Base-by-base conservation (phyloP, 2,797 vertebrate genomes). In the Tolypeutes matacus region DNA sequence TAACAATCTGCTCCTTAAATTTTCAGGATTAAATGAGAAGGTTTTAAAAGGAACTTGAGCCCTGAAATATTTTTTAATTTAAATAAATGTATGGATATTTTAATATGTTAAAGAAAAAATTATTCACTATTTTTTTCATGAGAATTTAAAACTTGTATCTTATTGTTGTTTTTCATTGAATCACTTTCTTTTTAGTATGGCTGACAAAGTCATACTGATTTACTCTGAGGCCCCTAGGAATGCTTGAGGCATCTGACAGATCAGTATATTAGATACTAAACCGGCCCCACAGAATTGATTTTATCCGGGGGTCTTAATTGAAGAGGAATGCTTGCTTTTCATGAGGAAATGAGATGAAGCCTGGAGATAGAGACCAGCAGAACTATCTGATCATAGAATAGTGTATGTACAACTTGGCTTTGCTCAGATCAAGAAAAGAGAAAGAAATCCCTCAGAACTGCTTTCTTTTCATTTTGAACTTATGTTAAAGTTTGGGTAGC, bases 1-100 rank as follows among this genome's bases (percentile, higher is more conserved):
- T 5, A 49, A 23, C 3, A 4, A 53, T 18, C 0, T 10, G 4
- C 34, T 62, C 1, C 0, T 8, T 51, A 42, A 20, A 7, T 0
- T 20, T 9, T 42, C 27, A 88, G 7, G 31, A 5, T 39, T 7
- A 3, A 31, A 49, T 23, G 23, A 58, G 17, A 27, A 18, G 13
- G 25, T 69, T 20, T 56, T 15, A 12, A 42, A 65, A 60, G 67
- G 14, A 9, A 21, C 34, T 4, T 1, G n/a, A 75, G 23, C 17
- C 25, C 75, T 65, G 18, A 60, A 51, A 75, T 17, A 8, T 21
- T 76, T 25, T 46, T 42, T 49, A 21, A 23, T n/a, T 49, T 90
- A n/a, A 9, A 49, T 46, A 46, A 80, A 36, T 82, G 72, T 10
- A 2, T 20, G 25, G 10, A n/a, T 36, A 51, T 81, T 56, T 75